phyloP scores from a whole-genome alignment of 2,797 vertebrate species.

The Kryptolebias ocellatus region DNA sequence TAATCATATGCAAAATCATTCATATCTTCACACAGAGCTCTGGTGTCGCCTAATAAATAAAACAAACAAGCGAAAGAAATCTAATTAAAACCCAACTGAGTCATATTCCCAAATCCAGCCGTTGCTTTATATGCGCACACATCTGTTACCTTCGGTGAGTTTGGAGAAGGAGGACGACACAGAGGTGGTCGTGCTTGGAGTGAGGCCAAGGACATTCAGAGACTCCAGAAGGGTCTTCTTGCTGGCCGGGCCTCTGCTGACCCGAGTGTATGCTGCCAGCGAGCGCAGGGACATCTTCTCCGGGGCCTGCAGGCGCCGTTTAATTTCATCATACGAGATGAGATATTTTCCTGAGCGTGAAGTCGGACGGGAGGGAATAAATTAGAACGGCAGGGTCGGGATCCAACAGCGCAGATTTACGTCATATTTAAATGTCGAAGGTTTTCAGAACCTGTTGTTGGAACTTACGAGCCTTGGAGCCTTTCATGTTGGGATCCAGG shows the following conservation, averaged over 20 bases:
- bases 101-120: background rate
- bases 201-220: conserved; percentile 79
- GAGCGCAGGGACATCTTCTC: conserved; percentile 88
- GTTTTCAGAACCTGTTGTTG: background rate
- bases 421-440: background rate
- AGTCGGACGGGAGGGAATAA: background rate
- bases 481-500: conserved; percentile 87
- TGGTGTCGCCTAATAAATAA: conserved; percentile 77
- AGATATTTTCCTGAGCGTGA: conserved; percentile 71
- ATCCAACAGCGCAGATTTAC: background rate
- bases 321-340: conserved; percentile 84
- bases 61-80: background rate
- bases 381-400: background rate
- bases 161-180: conserved; percentile 87
- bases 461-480: conserved; percentile 84
- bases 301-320: conserved; percentile 81
- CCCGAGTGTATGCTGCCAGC: conserved; percentile 84
- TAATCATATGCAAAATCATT: conserved; percentile 85
- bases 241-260: conserved; percentile 86
- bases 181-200: conserved; percentile 84
- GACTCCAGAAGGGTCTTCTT: conserved; percentile 84
- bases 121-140: background rate
- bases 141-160: conserved; percentile 81
- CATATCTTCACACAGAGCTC: conserved; percentile 83
- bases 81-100: background rate